A percentile compares a stretch with the other conserved stretches of the same genome.
Conservation (phyloP, 2,888 invertebrate genomes). For the Gerosis bhagava region DNA sequence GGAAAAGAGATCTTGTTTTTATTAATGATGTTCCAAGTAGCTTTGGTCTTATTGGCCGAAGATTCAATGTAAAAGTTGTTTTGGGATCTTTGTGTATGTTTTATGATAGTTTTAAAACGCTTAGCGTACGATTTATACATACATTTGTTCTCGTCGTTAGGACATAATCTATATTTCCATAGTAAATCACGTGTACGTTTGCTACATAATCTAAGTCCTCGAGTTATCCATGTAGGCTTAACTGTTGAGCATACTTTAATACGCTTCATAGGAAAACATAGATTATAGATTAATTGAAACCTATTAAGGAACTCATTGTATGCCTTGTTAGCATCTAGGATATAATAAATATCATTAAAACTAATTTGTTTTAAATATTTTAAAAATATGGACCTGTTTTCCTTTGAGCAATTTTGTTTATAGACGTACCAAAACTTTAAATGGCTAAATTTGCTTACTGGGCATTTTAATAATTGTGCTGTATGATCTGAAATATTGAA, state of each 20-base stretch:
- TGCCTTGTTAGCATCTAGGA: neutral
- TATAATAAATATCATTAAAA: neutral
- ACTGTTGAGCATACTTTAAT: neutral
- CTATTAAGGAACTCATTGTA: neutral
- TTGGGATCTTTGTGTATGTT: too few species aligned
- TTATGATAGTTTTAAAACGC: neutral
- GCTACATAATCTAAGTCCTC: neutral
- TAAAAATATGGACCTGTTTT: neutral
- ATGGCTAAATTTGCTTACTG: too few species aligned
- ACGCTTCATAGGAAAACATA: neutral
- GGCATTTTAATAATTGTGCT: too few species aligned
- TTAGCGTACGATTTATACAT: neutral
- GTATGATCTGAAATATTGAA: too few species aligned
- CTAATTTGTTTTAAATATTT: neutral
- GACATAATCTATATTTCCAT: neutral
- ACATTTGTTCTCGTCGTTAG: neutral
- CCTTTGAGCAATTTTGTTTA: neutral
- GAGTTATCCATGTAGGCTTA: constrained; percentile 1
- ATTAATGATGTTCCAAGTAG: neutral
- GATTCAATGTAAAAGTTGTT: too few species aligned
- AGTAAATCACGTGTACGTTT: neutral
- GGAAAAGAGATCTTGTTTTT: too few species aligned
- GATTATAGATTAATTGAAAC: constrained; percentile 1
- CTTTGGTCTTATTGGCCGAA: neutral
- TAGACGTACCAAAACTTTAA: too few species aligned